Conservation (phyloP, 2,797 vertebrate species). For the Caiman crocodilus region DNA sequence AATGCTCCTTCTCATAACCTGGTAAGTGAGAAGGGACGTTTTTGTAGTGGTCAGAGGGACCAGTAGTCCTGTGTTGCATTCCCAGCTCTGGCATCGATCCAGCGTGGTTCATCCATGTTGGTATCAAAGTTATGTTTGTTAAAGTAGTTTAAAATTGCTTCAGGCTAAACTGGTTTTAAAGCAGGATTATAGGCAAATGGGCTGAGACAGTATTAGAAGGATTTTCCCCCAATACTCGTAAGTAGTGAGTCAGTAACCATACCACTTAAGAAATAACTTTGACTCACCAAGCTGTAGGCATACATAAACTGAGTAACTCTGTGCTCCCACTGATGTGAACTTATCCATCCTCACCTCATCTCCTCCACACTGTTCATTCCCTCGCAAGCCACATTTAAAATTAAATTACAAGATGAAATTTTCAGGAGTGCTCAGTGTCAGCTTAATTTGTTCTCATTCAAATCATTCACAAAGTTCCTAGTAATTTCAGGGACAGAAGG, state of each 20-base stretch:
- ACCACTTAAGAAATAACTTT: constrained; percentile 26
- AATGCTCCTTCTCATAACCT: not conserved
- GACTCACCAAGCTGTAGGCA: not conserved
- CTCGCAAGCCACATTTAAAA: not conserved
- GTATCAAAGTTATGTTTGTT: not conserved
- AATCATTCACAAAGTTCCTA: not conserved
- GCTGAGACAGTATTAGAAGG: not conserved
- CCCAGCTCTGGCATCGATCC: constrained; percentile 14
- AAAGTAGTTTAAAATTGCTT: constrained; percentile 21
- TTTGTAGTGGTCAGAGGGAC: not conserved
- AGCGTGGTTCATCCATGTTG: not conserved
- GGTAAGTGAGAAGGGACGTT: not conserved
- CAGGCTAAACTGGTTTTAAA: constrained; percentile 15
- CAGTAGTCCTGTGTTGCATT: constrained; percentile 14
- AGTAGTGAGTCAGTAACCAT: not conserved
- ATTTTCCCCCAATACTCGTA: not conserved
- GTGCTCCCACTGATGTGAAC: not conserved
- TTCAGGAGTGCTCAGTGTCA: not conserved
- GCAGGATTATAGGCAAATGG: not conserved
- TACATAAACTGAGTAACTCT: not conserved
- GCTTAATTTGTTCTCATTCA: not conserved
- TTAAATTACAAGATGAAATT: not conserved
- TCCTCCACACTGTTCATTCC: not conserved
- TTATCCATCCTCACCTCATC: not conserved
- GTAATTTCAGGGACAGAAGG: not conserved